Base-by-base conservation (phyloP, 2,888 invertebrate species). In the Phyto melanocephala region DNA sequence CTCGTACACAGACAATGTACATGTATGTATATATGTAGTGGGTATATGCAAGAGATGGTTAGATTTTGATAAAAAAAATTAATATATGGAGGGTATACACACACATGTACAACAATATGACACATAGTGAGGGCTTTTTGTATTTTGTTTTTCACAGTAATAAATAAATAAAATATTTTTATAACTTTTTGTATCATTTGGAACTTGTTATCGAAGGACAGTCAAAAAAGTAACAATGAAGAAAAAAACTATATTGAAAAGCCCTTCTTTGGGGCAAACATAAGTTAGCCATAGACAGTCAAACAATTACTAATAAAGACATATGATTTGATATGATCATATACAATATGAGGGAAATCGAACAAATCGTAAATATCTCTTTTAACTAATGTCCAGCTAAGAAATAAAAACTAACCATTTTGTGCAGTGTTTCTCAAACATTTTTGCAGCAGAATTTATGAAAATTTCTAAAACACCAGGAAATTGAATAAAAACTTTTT, bases 271-370 rank as follows among this genome's bases (percentile, higher is more conserved):
- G 60, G 7, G 7, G 5, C 17, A 52, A 7, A 52, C 13, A 11
- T 2, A 50, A 45, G 11, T 35, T 15, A 7, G n/a, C 13, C 20
- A n/a, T n/a, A 40, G 50, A 2, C 10, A 35, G 28, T 5, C 8
- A 58, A 40, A 40, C 72, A 65, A 74, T 76, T 79, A 68, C 82
- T 85, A 85, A 85, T 85, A 79, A 82, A 85, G 85, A 85, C 84
- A 84, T 84, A 80, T 81, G 63, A 70, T 74, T 72, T 68, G 42
- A 54, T 56, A 40, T 52, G 77, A 77, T 68, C 72, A 17, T 45
- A 63, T 50, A 35, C 35, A 75, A 68, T 76, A 67, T 47, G 68
- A 77, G 77, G 62, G 65, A 17, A 70, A 84, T 84, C 77, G 70
- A 78, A 15, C 10, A 11, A 35, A 77, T 77, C 42, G 50, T 70